phyloP scores from a whole-genome alignment of 2,888 invertebrate species.

The Tillus elongatus region DNA sequence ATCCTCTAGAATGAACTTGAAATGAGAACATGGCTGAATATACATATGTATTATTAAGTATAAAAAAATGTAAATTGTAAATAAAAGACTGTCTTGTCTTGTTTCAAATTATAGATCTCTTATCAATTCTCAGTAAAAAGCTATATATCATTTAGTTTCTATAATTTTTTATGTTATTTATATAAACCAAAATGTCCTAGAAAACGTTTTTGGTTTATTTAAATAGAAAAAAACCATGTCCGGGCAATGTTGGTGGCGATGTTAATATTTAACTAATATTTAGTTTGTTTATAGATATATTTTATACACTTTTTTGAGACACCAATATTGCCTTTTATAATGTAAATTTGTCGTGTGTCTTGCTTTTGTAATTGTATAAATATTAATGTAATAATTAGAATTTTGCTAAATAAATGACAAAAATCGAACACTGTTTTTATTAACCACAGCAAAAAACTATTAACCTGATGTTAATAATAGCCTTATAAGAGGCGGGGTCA shows the following conservation, averaged over 20 bases:
- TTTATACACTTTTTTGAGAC: too few relatives aligned
- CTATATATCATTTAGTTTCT: neutral
- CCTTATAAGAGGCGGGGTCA: too few relatives aligned
- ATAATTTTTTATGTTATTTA: neutral
- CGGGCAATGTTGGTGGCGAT: too few relatives aligned
- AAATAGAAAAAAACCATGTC: too few relatives aligned
- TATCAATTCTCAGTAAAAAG: too few relatives aligned
- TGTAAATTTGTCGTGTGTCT: constrained; percentile 25
- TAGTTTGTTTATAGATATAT: constrained; percentile 21
- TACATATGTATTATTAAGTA: neutral
- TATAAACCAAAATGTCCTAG: neutral
- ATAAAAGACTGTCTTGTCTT: constrained; percentile 1
- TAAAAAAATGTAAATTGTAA: neutral
- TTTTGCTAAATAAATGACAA: constrained; percentile 18
- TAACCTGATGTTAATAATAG: too few relatives aligned
- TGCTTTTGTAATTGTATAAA: constrained; percentile 23
- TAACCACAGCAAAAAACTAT: too few relatives aligned
- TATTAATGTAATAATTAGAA: constrained; percentile 21
- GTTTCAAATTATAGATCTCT: neutral
- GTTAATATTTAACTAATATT: constrained; percentile 23
- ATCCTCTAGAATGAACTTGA: constrained; percentile 1
- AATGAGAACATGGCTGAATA: neutral
- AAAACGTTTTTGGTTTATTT: constrained; percentile 9
- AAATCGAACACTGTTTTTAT: too few relatives aligned
- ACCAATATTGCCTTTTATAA: constrained; percentile 9